Percentiles rank a stretch among this genome's conserved stretches.
Conservation (phyloP, 2,888 invertebrate species). For the Catocala sponsa region DNA sequence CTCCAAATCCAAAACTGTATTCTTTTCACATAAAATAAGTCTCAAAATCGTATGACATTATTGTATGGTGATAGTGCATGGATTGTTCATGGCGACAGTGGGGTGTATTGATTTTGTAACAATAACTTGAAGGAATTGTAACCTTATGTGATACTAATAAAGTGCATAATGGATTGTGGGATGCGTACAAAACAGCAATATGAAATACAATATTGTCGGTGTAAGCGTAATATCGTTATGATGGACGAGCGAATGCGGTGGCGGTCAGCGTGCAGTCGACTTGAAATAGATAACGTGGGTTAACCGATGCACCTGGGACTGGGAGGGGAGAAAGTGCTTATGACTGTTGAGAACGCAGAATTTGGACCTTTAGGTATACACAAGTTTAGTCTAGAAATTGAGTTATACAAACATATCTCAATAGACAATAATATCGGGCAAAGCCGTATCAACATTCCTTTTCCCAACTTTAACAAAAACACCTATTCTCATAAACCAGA, state of each 20-base stretch:
- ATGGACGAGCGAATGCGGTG: constrained; percentile 75
- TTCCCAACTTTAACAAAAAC: too few species aligned
- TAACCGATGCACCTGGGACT: constrained; percentile 54
- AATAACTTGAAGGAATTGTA: constrained; percentile 23
- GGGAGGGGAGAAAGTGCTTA: constrained; percentile 6
- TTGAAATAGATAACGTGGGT: constrained; percentile 79
- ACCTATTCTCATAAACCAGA: too few species aligned
- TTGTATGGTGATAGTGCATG: constrained; percentile 43
- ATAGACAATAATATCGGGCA: too few species aligned
- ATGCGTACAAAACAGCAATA: constrained; percentile 56
- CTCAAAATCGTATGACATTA: constrained; percentile 38
- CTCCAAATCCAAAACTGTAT: constrained; percentile 20
- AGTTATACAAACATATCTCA: too few species aligned
- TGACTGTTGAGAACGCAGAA: not conserved
- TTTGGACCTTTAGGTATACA: too few species aligned
- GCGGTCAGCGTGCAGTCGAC: constrained; percentile 83
- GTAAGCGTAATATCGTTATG: constrained; percentile 86
- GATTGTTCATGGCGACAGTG: constrained; percentile 50
- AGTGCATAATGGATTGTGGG: constrained; percentile 42
- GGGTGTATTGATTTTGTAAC: constrained; percentile 69
- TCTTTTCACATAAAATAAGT: constrained; percentile 34
- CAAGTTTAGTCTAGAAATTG: too few species aligned
- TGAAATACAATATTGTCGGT: constrained; percentile 85
- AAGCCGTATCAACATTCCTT: too few species aligned
- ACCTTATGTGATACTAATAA: constrained; percentile 16